Evolutionary conservation across 30 jellyfish, hydroid and myxozoan species (phyloP).

Genomic region (Turritopsis rubra): DNA sequence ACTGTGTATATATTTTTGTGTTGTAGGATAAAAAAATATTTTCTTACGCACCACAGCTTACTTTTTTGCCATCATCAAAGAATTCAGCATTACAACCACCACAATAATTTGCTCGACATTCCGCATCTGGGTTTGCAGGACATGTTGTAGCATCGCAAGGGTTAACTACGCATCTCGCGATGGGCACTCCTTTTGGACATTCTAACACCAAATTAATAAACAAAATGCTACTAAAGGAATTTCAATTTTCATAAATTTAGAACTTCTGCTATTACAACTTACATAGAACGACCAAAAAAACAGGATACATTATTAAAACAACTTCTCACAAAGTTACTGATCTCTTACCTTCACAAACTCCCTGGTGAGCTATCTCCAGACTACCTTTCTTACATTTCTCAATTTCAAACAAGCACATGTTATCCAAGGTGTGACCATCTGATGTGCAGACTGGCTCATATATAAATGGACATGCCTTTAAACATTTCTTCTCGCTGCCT

Average conservation of each 20-base stretch:
- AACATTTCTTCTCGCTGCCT: neutral
- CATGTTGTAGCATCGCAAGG: constrained; percentile 33
- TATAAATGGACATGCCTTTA: neutral
- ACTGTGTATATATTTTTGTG: no score
- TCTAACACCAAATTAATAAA: no score
- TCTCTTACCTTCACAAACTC: neutral
- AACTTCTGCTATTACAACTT: no score
- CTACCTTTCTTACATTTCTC: neutral
- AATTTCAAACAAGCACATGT: neutral
- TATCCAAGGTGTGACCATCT: neutral
- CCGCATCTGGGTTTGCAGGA: constrained; percentile 35
- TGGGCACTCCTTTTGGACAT: constrained; percentile 19
- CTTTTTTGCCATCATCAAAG: constrained; percentile 11
- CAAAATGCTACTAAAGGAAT: no score
- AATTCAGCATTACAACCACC: constrained; percentile 41
- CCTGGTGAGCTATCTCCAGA: neutral
- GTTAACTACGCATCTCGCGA: neutral
- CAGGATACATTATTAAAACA: neutral
- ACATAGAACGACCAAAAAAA: no score
- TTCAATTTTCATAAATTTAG: no score
- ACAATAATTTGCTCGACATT: constrained; percentile 23
- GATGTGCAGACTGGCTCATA: constrained; percentile 20
- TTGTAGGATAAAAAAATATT: neutral
- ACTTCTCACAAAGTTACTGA: neutral
- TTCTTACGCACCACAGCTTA: constrained; percentile 14